Base-by-base conservation (phyloP, 2,888 invertebrate species). In the Daptonema setosum region DNA sequence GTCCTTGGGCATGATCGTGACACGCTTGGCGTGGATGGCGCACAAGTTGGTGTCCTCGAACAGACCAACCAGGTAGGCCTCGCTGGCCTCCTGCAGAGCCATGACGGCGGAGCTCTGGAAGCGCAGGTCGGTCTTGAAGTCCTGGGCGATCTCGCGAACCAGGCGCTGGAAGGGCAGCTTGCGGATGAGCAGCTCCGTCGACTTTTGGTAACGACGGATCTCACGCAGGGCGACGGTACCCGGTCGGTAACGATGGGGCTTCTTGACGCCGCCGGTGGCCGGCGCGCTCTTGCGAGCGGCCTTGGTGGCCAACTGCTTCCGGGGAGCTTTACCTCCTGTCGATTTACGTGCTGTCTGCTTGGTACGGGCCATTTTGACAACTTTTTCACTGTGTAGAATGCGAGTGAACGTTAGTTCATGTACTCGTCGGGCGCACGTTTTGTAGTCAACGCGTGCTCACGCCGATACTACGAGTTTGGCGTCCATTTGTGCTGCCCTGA, bases 311-410 rank as follows among this genome's bases (percentile, higher is more conserved):
- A 50, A 28, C 26, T 50, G 24, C 26, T 50, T 50, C 8, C 50
- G 50, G 26, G 50, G 50, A 24, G 50, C 50, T 28, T 50, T 50
- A 5, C 50, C 50, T 24, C 50, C 47, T 57, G 88, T 90, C 1
- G 87, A 87, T 75, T 90, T 90, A 81, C 88, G 85, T 56, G 88
- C 90, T 56, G 90, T 90, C 74, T 90, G 90, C 81, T 90, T 90
- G 30, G 90, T 90, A 83, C 90, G 87, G 63, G 88, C 90, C 90
- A 90, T 90, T 50, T 43, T 35, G 28, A 25, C 11, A n/a, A 50
- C n/a, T n/a, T n/a, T n/a, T n/a, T n/a, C n/a, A n/a, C n/a, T n/a
- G n/a, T n/a, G n/a, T n/a, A n/a, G n/a, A n/a, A n/a, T n/a, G n/a
- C n/a, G n/a, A n/a, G n/a, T n/a, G n/a, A n/a, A n/a, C n/a, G n/a